A percentile compares a stretch with the other conserved stretches of the same genome.
Evolutionary conservation across 2,797 vertebrate species (phyloP).

Genomic region (Thunnus albacares): DNA sequence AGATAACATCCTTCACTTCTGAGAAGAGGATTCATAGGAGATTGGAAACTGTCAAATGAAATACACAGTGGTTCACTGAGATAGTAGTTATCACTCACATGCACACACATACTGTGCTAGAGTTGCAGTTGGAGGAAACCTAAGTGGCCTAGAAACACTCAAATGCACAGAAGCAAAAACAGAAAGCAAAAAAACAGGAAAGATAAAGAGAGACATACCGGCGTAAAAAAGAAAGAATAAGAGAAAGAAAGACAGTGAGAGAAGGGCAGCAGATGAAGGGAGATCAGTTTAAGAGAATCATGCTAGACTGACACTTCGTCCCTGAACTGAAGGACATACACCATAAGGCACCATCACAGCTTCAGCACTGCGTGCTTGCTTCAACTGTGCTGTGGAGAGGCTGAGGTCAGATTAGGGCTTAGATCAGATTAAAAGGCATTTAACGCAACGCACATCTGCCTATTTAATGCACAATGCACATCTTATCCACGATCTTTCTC

Average conservation of each 20-base stretch:
- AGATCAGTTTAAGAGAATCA: constrained; percentile 51
- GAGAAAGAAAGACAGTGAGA: not conserved
- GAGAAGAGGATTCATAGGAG: not conserved
- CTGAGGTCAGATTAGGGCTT: constrained; percentile 30
- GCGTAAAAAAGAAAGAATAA: not conserved
- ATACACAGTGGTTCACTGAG: not conserved
- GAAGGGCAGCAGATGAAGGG: constrained; percentile 11
- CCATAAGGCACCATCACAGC: constrained; percentile 3
- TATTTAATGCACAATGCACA: constrained; percentile 37
- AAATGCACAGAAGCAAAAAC: not conserved
- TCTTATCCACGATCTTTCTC: not conserved
- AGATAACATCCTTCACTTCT: not conserved
- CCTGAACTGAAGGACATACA: constrained; percentile 28
- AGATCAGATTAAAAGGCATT: constrained; percentile 52
- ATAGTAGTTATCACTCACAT: not conserved
- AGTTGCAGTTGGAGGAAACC: not conserved
- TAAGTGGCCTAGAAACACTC: not conserved
- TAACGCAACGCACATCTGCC: constrained; percentile 20
- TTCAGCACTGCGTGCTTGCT: constrained; percentile 12
- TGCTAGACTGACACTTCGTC: constrained; percentile 20
- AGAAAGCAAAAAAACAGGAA: not conserved
- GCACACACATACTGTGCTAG: not conserved
- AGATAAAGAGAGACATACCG: not conserved
- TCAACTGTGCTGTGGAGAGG: constrained; percentile 18
- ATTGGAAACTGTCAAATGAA: not conserved